Percentiles rank a stretch among this genome's conserved stretches.
These are phyloP conservation scores for Heliothis subflexa DNA, from an alignment of 1,140 invertebrate species.

Conservation along the genomic window DNA sequence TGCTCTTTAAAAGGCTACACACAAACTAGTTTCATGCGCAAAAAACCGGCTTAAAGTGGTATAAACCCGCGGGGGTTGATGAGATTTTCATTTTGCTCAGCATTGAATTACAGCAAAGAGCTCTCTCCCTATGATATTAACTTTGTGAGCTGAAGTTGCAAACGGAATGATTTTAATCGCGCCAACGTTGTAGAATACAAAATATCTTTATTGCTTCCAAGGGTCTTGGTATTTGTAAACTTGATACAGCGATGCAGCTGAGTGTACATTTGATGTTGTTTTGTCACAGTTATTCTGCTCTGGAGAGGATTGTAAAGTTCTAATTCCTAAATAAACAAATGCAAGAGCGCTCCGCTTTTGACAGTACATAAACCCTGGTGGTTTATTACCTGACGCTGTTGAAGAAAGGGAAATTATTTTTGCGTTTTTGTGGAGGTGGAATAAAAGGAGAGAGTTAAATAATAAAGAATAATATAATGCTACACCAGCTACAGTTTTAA, in stretches of 20 bases:
- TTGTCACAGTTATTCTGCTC: slow-evolving; percentile 23
- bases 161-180: slow-evolving; percentile 47
- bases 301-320: slow-evolving; percentile 25
- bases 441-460: too few relatives aligned
- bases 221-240: slow-evolving; percentile 26
- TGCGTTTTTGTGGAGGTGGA: background rate
- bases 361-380: slow-evolving; percentile 23
- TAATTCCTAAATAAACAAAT: slow-evolving; percentile 20
- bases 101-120: slow-evolving; percentile 56
- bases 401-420: slow-evolving; percentile 16
- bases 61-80: slow-evolving; percentile 51
- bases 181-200: slow-evolving; percentile 43
- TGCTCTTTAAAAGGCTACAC: background rate
- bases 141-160: slow-evolving; percentile 31
- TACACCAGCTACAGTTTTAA: too few relatives aligned
- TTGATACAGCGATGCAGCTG: background rate
- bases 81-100: slow-evolving; percentile 61
- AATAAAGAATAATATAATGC: too few relatives aligned
- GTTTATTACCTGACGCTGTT: slow-evolving; percentile 13
- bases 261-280: slow-evolving; percentile 22
- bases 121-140: slow-evolving; percentile 48
- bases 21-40: slow-evolving; percentile 34
- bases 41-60: slow-evolving; percentile 46
- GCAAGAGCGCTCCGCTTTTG: background rate
- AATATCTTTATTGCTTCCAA: slow-evolving; percentile 44